These are phyloP conservation scores for Heteractis magnifica DNA, from an alignment of 92 coral and sea anemone species.

Conservation along the genomic window DNA sequence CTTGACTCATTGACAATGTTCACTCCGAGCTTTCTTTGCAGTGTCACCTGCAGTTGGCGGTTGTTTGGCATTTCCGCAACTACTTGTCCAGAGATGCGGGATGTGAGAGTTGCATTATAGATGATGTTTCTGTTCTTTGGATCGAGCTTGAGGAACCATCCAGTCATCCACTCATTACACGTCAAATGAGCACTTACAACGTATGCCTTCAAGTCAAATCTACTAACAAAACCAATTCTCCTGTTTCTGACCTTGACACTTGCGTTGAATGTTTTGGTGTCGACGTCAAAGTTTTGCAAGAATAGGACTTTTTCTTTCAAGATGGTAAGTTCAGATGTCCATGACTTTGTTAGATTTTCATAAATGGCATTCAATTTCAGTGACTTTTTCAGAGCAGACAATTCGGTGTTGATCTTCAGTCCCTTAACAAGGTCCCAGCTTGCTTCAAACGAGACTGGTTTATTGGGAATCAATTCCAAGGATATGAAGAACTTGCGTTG, in stretches of 20 bases:
- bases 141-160: constrained; percentile 72
- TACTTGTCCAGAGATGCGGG: constrained; percentile 73
- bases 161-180: constrained; percentile 58
- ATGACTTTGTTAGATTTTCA: constrained; percentile 62
- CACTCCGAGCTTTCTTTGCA: constrained; percentile 74
- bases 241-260: constrained; percentile 56
- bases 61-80: constrained; percentile 82
- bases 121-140: constrained; percentile 66
- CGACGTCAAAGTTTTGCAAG: constrained; percentile 61
- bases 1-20: constrained; percentile 74
- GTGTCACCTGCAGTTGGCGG: constrained; percentile 58
- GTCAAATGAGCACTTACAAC: constrained; percentile 71
- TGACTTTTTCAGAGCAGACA: constrained; percentile 71
- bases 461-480: constrained; percentile 70
- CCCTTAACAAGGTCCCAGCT: constrained; percentile 66
- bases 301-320: constrained; percentile 62
- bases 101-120: constrained; percentile 68
- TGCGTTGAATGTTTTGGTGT: constrained; percentile 64
- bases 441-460: constrained; percentile 67
- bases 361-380: constrained; percentile 56
- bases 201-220: constrained; percentile 79
- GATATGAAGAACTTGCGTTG: constrained; percentile 60
- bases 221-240: constrained; percentile 68
- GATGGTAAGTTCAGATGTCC: constrained; percentile 68
- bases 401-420: constrained; percentile 57